Evolutionary conservation across 2,888 invertebrate species (phyloP), one percentile per base, ranked within the genome.

Genomic region (Chrysolina oricalcia): DNA sequence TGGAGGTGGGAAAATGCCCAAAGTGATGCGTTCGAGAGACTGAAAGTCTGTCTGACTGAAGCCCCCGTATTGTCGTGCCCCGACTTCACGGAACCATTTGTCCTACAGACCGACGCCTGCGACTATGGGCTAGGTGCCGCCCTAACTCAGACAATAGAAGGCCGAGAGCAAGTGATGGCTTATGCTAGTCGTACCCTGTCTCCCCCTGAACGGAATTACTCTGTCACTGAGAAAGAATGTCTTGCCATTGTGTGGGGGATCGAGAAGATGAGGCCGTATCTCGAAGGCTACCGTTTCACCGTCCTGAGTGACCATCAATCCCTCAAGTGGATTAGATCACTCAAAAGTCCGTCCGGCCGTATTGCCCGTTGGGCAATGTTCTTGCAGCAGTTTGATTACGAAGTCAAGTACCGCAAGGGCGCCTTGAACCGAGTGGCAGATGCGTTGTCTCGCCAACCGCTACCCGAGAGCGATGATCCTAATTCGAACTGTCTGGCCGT

Each of bases 241-340:
- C 62, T 83, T 50, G 83, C 85, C 3, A 76, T 85, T 0, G 79
- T 84, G 2, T 84, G 79, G 73, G 81, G 77, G 11, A 78, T 84
- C 9, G 64, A 78, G 41, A 84, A 83, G 64, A 78, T 81, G 76
- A 56, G 76, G 67, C 59, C 53, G 9, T 72, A 72, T 15, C 62
- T 72, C 4, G 70, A 70, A 27, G 82, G 80, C 0, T 82, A 80
- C 50, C 48, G 69, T 0, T 84, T 84, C 48, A 74, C 68, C 3
- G 86, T 83, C 0, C 35, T 81, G 1, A 82, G 80, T 11, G 82
- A 84, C 56, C 82, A 84, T 62, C 80, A 81, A 48, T 75, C 74
- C 15, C 67, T 83, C 11, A 71, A 77, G 50, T 81, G 80, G 79
- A 75, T 82, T 15, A 72, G 76, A 3, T 59, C 63, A 1, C 62